Evolutionary conservation across 2,888 invertebrate genomes (phyloP).

Genomic region (Dione vanillae): DNA sequence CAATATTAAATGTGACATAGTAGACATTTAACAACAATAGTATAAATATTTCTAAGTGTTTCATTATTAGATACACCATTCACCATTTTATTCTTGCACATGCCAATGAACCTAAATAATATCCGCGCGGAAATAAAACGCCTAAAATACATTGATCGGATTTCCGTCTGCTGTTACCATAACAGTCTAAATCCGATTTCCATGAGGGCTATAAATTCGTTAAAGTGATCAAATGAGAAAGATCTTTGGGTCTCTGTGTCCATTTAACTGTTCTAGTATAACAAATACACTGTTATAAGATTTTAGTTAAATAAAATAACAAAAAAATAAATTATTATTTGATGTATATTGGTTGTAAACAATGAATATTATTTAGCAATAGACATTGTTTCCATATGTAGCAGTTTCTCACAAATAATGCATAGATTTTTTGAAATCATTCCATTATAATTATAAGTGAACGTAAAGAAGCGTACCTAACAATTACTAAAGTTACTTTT

Average conservation of each 20-base stretch:
- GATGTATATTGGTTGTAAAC: too few species aligned
- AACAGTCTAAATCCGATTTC: constrained; percentile 17
- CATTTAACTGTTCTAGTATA: neutral
- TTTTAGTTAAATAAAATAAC: too few species aligned
- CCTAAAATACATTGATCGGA: constrained; percentile 26
- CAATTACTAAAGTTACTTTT: too few species aligned
- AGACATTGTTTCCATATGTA: too few species aligned
- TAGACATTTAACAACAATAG: too few species aligned
- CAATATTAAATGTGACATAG: too few species aligned
- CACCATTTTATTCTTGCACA: constrained; percentile 18
- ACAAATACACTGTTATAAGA: neutral
- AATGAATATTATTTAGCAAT: too few species aligned
- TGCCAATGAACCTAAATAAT: constrained; percentile 20
- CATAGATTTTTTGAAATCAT: too few species aligned
- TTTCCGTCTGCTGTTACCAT: constrained; percentile 21
- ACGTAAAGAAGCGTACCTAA: too few species aligned
- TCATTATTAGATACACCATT: neutral
- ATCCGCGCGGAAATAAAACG: constrained; percentile 28
- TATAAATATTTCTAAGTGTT: neutral
- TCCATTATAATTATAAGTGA: too few species aligned
- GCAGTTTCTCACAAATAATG: too few species aligned
- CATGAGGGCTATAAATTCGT: constrained; percentile 20
- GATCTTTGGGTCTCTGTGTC: neutral
- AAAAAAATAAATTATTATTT: too few species aligned
- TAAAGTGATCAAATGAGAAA: neutral